These are phyloP conservation scores for Andricus grossulariae DNA, from an alignment of 1,140 invertebrate genomes.

Conservation along the genomic window DNA sequence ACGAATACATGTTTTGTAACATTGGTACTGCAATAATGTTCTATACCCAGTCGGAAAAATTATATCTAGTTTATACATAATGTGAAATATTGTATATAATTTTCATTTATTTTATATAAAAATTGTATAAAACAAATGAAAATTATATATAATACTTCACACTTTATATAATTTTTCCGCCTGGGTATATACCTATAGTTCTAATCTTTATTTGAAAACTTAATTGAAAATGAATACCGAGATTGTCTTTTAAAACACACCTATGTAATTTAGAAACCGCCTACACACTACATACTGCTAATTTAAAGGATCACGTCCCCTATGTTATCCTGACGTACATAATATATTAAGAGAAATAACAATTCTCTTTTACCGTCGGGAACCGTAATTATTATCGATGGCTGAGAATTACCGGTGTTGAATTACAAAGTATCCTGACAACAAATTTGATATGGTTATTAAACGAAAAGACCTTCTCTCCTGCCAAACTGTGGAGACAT, in stretches of 20 bases:
- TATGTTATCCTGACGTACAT: neutral
- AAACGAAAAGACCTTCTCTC: neutral
- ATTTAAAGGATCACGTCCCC: neutral
- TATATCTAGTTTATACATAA: too few relatives aligned
- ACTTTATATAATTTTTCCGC: too few relatives aligned
- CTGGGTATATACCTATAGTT: too few relatives aligned
- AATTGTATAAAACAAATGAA: too few relatives aligned
- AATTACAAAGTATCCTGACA: constrained; percentile 44
- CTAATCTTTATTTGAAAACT: too few relatives aligned
- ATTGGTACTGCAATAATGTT: too few relatives aligned
- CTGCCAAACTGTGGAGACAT: neutral
- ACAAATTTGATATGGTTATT: constrained; percentile 48
- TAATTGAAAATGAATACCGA: too few relatives aligned
- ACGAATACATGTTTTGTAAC: too few relatives aligned
- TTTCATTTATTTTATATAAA: too few relatives aligned
- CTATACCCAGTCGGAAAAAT: too few relatives aligned
- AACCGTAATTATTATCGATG: constrained; percentile 47
- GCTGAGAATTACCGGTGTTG: constrained; percentile 48
- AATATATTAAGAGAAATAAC: constrained; percentile 18
- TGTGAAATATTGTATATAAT: too few relatives aligned
- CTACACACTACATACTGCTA: neutral
- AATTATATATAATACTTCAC: too few relatives aligned
- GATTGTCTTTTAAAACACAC: neutral
- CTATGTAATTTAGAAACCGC: neutral
- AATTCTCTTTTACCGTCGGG: constrained; percentile 11